These are phyloP conservation scores for Agapostemon virescens DNA, from an alignment of 2,888 invertebrate species.

Conservation along the genomic window DNA sequence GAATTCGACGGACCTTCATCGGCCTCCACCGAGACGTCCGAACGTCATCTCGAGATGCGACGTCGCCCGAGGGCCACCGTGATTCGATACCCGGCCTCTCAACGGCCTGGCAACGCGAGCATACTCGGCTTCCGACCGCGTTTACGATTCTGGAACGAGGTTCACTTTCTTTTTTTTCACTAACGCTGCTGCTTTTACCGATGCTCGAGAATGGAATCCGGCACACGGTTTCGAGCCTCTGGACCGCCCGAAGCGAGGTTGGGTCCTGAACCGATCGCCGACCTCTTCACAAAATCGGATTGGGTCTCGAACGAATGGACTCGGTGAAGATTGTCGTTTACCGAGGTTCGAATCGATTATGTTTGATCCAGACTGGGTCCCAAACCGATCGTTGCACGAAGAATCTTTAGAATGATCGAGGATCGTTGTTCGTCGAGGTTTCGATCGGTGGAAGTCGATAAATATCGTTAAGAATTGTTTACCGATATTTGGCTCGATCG, in stretches of 20 bases:
- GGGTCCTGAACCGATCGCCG: no score
- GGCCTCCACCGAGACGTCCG: background rate
- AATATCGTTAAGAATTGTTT: no score
- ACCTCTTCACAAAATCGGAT: no score
- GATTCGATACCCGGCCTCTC: background rate
- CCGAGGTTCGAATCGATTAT: no score
- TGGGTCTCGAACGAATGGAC: no score
- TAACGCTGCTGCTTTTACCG: background rate
- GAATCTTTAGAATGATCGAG: background rate
- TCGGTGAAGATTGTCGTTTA: no score
- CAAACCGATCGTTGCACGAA: background rate
- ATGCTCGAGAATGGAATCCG: background rate
- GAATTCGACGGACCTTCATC: background rate
- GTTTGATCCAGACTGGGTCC: background rate
- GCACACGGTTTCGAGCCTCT: background rate
- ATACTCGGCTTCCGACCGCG: background rate
- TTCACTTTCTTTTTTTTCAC: constrained; percentile 49
- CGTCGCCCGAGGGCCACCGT: background rate
- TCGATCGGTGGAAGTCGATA: no score
- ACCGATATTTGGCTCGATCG: no score
- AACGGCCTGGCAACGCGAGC: background rate
- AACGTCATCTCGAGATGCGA: constrained; percentile 2
- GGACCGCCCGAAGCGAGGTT: no score
- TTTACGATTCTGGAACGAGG: constrained; percentile 27
- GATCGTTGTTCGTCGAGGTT: background rate